These are phyloP conservation scores for Coelinius sp. DNA, from an alignment of 2,888 invertebrate species.

Conservation along the genomic window DNA sequence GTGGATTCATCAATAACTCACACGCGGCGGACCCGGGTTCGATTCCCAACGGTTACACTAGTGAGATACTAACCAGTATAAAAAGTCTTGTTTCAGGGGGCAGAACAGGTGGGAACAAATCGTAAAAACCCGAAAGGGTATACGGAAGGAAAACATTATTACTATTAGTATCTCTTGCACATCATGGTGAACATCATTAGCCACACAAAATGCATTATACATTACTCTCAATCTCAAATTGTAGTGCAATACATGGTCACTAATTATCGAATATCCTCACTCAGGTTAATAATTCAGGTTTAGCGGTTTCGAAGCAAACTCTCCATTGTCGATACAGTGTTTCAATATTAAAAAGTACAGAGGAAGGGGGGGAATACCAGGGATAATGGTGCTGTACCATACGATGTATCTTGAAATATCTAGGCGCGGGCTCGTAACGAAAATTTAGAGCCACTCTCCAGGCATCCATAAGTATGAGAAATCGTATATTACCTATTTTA, in stretches of 20 bases:
- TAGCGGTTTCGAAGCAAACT: not conserved
- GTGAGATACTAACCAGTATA: too few relatives aligned
- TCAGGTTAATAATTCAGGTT: not conserved
- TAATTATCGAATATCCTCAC: constrained; percentile 5
- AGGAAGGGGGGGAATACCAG: not conserved
- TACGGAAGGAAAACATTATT: too few relatives aligned
- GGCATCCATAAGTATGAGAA: constrained; percentile 51
- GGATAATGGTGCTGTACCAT: constrained; percentile 40
- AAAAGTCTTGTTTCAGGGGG: too few relatives aligned
- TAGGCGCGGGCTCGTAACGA: constrained; percentile 53
- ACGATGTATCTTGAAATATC: constrained; percentile 56
- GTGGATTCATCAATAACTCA: too few relatives aligned
- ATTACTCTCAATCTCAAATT: too few relatives aligned
- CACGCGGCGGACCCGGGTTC: too few relatives aligned
- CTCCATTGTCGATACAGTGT: not conserved
- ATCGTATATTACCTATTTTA: constrained; percentile 61
- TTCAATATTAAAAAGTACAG: not conserved
- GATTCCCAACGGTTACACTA: too few relatives aligned
- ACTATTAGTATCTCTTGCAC: too few relatives aligned
- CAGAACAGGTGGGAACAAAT: too few relatives aligned
- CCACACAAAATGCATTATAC: too few relatives aligned
- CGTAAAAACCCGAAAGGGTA: too few relatives aligned
- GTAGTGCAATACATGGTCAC: not conserved
- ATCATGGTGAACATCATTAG: too few relatives aligned
- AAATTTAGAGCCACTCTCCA: constrained; percentile 61